Conservation (phyloP, 2,113 vertebrate species). For the Platysteira castanea region DNA sequence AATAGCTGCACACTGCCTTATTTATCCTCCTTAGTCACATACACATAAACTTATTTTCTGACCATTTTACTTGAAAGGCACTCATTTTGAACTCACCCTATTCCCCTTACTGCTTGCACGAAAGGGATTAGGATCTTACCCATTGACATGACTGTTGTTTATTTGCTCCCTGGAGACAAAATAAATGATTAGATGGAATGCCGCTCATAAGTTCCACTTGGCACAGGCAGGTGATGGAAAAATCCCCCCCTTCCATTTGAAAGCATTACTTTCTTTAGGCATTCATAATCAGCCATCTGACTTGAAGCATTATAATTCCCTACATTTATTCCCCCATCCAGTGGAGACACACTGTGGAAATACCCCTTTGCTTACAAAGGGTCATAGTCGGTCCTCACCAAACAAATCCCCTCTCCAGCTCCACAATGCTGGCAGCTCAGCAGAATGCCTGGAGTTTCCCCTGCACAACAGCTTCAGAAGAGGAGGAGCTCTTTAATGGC, state of each 20-base stretch:
- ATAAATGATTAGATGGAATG: neutral
- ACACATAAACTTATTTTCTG: neutral
- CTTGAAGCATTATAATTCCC: neutral
- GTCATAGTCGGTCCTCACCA: neutral
- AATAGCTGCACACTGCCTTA: neutral
- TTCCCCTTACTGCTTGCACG: neutral
- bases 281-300: neutral
- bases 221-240: neutral
- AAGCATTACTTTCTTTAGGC: neutral
- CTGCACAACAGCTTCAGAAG: neutral
- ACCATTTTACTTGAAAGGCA: neutral
- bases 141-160: neutral
- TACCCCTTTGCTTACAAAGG: neutral
- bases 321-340: neutral
- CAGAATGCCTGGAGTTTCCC: neutral
- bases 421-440: neutral
- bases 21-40: neutral
- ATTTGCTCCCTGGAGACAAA: neutral
- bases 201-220: neutral
- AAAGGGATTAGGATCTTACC: neutral
- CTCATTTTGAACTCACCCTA: neutral
- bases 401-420: neutral
- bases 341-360: neutral
- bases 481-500: neutral
- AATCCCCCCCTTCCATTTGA: neutral